Evolutionary conservation across 2,113 vertebrate genomes (phyloP), one percentile per base, ranked within the genome.

Genomic region (Cyanoderma ruficeps): DNA sequence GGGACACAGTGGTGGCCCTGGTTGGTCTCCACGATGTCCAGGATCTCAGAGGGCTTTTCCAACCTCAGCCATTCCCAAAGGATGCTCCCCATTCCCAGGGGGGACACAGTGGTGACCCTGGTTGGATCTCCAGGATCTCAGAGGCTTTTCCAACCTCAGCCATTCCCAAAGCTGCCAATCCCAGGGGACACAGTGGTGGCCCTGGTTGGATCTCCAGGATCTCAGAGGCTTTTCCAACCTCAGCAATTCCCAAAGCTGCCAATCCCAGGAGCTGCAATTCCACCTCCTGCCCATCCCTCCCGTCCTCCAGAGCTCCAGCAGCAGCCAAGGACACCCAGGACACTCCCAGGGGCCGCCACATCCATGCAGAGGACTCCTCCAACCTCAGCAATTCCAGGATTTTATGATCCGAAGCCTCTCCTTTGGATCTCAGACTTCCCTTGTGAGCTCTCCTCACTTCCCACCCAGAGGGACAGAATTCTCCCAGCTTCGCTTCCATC

Each of bases 371-470:
- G n/a, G n/a, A n/a, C n/a, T n/a, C n/a, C n/a, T n/a, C n/a, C n/a
- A n/a, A n/a, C 41, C 41, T 13, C 41, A 41, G 13, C 28, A 37
- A 53, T 28, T 61, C 84, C 64, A 39, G 1, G 19, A 1, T 24
- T 52, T 57, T 11, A 7, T 4, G 28, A 74, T 30, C 63, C 2
- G 6, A 76, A 20, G 24, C 5, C 17, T 56, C 56, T 42, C 77
- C 25, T 50, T 9, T 27, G 11, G 18, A 10, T 3, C 59, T 21
- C 3, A 4, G 28, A 19, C 10, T 0, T 61, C 30, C 7, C 23
- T 10, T 9, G 71, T 35, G 1, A 2, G 16, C 25, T 10, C 9
- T 2, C 11, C 44, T 47, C 57, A 13, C 0, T 5, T 9, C 21
- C 63, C 30, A n/a, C 4, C 46, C 33, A 21, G 2, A 41, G 55